Evolutionary conservation across 2,888 invertebrate genomes (phyloP).

Genomic region (Campoplex nolae): DNA sequence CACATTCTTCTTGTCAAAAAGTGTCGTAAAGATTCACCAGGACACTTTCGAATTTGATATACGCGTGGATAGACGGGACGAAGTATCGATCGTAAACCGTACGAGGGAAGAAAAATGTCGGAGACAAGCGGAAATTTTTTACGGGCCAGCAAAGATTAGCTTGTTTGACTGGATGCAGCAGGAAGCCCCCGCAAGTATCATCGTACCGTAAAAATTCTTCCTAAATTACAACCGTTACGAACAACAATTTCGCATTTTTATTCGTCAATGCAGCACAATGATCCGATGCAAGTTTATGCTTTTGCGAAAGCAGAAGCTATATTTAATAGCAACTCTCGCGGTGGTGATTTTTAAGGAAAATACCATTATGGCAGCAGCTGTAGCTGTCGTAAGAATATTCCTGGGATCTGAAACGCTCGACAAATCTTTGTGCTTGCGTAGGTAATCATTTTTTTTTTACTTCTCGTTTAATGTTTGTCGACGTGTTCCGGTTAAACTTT

Average conservation of each 20-base stretch:
- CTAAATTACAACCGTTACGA: constrained; percentile 18
- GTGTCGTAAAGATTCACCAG: not conserved
- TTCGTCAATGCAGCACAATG: constrained; percentile 8
- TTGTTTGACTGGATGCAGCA: not conserved
- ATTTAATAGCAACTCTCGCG: not conserved
- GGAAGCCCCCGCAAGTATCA: not conserved
- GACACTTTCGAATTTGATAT: not conserved
- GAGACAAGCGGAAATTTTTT: not conserved
- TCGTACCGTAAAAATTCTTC: constrained; percentile 14
- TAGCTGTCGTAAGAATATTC: constrained; percentile 8
- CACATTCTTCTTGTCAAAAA: not conserved
- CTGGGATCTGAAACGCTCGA: not conserved
- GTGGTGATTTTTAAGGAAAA: not conserved
- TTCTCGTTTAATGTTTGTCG: constrained; percentile 16
- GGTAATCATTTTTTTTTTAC: constrained; percentile 40
- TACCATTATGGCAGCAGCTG: not conserved
- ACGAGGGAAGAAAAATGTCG: not conserved
- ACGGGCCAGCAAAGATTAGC: constrained; percentile 14
- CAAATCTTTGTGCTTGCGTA: constrained; percentile 45
- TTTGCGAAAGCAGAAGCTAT: constrained; percentile 11
- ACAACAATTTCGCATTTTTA: constrained; percentile 3
- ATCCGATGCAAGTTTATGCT: not conserved
- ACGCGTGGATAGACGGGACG: not conserved
- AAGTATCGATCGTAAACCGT: constrained; percentile 23
- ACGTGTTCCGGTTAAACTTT: not conserved